Conservation (phyloP, 2,888 invertebrate genomes). For the Troglohyphantes excavatus region DNA sequence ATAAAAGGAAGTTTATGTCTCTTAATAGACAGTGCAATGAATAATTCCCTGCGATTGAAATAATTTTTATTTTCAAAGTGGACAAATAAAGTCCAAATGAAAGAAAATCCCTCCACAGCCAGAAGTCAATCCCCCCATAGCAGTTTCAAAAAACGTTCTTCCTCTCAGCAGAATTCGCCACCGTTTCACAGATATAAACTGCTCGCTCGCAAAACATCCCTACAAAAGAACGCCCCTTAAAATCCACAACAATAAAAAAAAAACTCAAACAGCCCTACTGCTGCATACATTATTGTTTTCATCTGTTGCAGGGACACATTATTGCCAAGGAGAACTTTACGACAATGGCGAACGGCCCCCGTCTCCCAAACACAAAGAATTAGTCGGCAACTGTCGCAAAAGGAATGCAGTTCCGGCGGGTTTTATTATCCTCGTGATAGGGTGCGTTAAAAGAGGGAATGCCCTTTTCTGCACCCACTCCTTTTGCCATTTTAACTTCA, state of each 20-base stretch:
- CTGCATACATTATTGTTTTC: constrained; percentile 62
- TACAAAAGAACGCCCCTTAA: constrained; percentile 7
- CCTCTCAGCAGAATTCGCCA: too few relatives aligned
- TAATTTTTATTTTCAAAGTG: too few relatives aligned
- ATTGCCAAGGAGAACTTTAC: constrained; percentile 62
- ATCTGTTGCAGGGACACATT: constrained; percentile 66
- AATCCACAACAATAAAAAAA: constrained; percentile 41
- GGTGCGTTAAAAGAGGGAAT: constrained; percentile 60
- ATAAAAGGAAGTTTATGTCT: too few relatives aligned
- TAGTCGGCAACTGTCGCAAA: constrained; percentile 50
- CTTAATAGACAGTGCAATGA: too few relatives aligned
- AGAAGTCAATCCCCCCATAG: too few relatives aligned
- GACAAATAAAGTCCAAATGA: too few relatives aligned
- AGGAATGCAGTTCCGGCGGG: constrained; percentile 67
- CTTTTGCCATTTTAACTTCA: constrained; percentile 54
- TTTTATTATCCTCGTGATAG: constrained; percentile 71
- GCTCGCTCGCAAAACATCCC: constrained; percentile 9
- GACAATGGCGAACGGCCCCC: constrained; percentile 53
- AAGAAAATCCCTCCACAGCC: too few relatives aligned
- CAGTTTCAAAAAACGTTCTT: too few relatives aligned
- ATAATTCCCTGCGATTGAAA: too few relatives aligned
- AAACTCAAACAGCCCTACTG: constrained; percentile 36
- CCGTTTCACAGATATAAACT: constrained; percentile 29
- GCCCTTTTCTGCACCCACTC: constrained; percentile 65
- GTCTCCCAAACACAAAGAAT: constrained; percentile 48